Percentiles rank a stretch among this genome's conserved stretches.
phyloP scores from a whole-genome alignment of 37 sponge, comb jelly and placozoan species.

The Lycopodina hypogea region DNA sequence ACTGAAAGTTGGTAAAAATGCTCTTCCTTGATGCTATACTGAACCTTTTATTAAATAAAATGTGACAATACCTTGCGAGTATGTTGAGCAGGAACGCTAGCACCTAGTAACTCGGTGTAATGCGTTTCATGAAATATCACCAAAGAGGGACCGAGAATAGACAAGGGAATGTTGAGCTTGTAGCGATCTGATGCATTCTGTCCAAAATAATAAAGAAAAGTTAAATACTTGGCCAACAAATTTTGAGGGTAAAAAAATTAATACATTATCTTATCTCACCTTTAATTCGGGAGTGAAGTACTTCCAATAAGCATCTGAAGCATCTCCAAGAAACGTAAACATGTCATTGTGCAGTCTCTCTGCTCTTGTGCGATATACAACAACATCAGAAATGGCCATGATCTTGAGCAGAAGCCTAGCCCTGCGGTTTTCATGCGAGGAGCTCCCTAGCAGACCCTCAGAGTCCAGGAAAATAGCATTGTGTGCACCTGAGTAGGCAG shows the following conservation, averaged over 20 bases:
- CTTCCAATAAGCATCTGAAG: slow-evolving; percentile 82
- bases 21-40: too few relatives aligned
- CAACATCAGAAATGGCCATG: slow-evolving; percentile 93
- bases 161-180: slow-evolving; percentile 55
- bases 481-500: slow-evolving; percentile 57
- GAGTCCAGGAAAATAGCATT: slow-evolving; percentile 83
- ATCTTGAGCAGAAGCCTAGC: slow-evolving; percentile 82
- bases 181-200: slow-evolving; percentile 43
- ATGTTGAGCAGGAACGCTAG: not conserved
- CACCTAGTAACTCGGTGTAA: slow-evolving; percentile 74
- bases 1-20: too few relatives aligned
- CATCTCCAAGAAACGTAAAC: slow-evolving; percentile 86
- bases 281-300: slow-evolving; percentile 79
- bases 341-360: slow-evolving; percentile 94
- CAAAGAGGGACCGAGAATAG: slow-evolving; percentile 80
- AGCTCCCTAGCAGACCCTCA: slow-evolving; percentile 87
- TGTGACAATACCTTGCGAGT: too few relatives aligned
- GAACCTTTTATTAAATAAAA: too few relatives aligned
- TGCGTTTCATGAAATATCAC: slow-evolving; percentile 92
- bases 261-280: too few relatives aligned
- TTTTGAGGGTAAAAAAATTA: not conserved
- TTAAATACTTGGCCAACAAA: not conserved
- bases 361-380: slow-evolving; percentile 86
- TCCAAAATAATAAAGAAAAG: not conserved
- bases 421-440: slow-evolving; percentile 65